Conservation (phyloP, 2,113 vertebrate genomes). For the Passer montanus region DNA sequence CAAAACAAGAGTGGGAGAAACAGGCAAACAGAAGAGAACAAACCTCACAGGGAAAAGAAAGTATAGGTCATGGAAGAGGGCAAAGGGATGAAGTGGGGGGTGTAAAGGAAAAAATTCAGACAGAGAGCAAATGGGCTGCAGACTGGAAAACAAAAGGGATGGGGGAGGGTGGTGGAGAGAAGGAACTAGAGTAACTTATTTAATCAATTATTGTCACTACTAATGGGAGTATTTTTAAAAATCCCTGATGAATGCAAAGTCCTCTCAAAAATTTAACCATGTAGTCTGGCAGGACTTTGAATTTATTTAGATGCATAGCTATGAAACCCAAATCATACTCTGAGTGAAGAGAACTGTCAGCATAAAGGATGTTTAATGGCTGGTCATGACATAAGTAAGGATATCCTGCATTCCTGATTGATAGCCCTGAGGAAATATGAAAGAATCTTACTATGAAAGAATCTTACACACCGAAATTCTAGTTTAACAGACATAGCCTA, state of each 20-base stretch:
- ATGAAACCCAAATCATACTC: neutral
- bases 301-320: conserved; percentile 2
- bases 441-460: neutral
- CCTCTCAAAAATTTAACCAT: neutral
- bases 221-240: neutral
- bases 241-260: neutral
- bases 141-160: neutral
- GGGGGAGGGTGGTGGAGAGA: neutral
- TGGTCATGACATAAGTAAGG: neutral
- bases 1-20: neutral
- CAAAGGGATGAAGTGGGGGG: neutral
- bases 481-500: neutral
- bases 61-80: neutral
- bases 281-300: neutral
- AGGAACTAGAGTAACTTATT: neutral
- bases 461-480: neutral
- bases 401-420: neutral
- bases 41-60: neutral
- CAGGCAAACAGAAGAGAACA: neutral
- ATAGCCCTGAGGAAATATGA: neutral
- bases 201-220: neutral
- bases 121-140: neutral
- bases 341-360: neutral
- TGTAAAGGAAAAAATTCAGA: neutral
- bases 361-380: neutral